phyloP scores from a whole-genome alignment of 1,140 invertebrate species.

The Calycopis cecrops region DNA sequence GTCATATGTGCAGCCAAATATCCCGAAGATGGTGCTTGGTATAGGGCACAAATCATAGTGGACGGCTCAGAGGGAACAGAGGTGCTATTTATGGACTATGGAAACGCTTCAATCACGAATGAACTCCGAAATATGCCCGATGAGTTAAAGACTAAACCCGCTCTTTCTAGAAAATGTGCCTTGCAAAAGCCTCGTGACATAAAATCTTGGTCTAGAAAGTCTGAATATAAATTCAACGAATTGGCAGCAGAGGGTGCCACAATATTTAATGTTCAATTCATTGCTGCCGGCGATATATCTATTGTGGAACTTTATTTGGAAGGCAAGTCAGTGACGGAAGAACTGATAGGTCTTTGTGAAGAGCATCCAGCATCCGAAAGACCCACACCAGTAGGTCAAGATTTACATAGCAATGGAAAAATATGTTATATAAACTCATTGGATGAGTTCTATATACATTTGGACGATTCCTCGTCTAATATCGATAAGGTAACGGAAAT shows the following conservation, averaged over 20 bases:
- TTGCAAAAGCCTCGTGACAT: conserved; percentile 78
- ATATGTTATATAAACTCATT: conserved; percentile 77
- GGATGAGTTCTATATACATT: conserved; percentile 80
- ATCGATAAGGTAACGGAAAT: conserved; percentile 77
- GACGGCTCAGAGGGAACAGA: conserved; percentile 78
- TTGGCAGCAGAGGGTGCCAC: conserved; percentile 79
- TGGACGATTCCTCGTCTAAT: conserved; percentile 69
- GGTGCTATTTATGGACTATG: conserved; percentile 85
- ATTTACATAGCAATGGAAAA: conserved; percentile 50
- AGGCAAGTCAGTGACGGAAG: conserved; percentile 77
- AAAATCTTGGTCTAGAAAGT: conserved; percentile 77
- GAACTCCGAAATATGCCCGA: conserved; percentile 79
- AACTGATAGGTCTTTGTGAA: conserved; percentile 73
- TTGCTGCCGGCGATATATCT: conserved; percentile 79
- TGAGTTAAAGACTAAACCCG: conserved; percentile 76
- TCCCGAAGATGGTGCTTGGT: conserved; percentile 82
- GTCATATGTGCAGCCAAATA: conserved; percentile 81
- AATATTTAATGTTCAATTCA: conserved; percentile 78
- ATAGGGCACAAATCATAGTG: conserved; percentile 80
- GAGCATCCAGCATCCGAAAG: conserved; percentile 48
- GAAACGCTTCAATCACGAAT: conserved; percentile 79
- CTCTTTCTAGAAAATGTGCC: conserved; percentile 79
- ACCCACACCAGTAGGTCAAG: conserved; percentile 55
- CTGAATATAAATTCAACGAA: conserved; percentile 79
- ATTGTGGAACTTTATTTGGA: conserved; percentile 79